Evolutionary conservation across 2,888 invertebrate genomes (phyloP), one percentile per base, ranked within the genome.

Genomic region (Drosophila hamatofila): DNA sequence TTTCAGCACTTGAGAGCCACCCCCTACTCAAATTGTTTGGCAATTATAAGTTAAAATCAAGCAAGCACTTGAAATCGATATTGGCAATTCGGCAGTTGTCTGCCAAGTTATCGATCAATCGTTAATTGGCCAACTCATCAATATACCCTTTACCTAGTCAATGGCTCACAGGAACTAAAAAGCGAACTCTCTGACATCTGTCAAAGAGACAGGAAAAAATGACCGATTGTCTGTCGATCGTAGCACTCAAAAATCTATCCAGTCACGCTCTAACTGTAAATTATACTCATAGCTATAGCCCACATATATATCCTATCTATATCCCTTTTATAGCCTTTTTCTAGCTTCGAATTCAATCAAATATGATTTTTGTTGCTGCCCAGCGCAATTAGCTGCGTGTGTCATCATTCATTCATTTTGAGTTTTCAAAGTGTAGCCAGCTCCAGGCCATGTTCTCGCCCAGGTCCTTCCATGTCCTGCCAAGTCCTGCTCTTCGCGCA

Each of bases 21-120:
- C 57, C 62, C 39, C 42, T 21, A 21, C 35, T 25, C 30, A 57
- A 48, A 66, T 63, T 57, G 67, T 48, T 64, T 72, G 71, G 87
- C 89, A 88, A 88, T 88, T 88, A 88, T 85, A 88, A 88, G 89
- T 89, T 83, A 78, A 89, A 89, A 89, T 88, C 54, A 39, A 35
- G 52, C 52, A 25, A 75, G 69, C 82, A 55, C 73, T 83, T 70
- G 86, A 70, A 79, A 80, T 81, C 83, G 83, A 86, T 88, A 80
- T 56, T 61, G 4, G 23, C 14, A 23, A 23, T 35, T 16, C 21
- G 35, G 71, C 85, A 74, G 77, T 83, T 60, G 67, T 21, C 61
- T 37, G 48, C 23, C 18, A 12, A 6, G 60, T 61, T 59, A 86
- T 89, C 87, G 83, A 88, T 88, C 87, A 88, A 77, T 62, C 54